Percentiles rank a stretch among this genome's conserved stretches.
These are phyloP conservation scores for Schizaphis graminum DNA, from an alignment of 2,888 invertebrate species.

Conservation along the genomic window DNA sequence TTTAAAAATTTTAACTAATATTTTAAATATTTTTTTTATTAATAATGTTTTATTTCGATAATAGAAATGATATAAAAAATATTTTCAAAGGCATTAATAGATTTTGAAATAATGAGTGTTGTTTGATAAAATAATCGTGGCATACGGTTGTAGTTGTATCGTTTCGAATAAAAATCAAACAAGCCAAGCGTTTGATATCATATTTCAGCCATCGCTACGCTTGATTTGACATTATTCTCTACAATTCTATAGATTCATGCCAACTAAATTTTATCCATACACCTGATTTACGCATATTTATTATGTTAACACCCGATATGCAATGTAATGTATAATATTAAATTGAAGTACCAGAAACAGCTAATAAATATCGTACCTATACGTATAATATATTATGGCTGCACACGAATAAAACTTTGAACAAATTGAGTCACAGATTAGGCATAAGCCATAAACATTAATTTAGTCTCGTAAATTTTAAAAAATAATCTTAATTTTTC, in stretches of 20 bases:
- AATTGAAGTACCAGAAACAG: neutral
- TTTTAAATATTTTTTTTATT: too few relatives aligned
- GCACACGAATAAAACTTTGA: neutral
- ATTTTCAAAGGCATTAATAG: too few relatives aligned
- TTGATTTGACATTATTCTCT: neutral
- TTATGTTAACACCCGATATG: neutral
- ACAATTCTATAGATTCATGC: neutral
- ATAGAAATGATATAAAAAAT: too few relatives aligned
- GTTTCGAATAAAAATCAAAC: neutral
- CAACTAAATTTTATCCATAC: neutral
- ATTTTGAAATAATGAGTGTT: too few relatives aligned
- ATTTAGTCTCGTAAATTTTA: too few relatives aligned
- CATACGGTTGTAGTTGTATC: neutral
- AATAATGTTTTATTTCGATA: too few relatives aligned
- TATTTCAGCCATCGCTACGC: slow-evolving; percentile 37
- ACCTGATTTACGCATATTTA: neutral
- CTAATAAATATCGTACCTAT: neutral
- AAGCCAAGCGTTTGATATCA: neutral
- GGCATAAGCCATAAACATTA: neutral
- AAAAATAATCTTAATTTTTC: too few relatives aligned
- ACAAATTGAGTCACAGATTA: neutral
- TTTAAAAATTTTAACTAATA: too few relatives aligned
- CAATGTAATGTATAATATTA: neutral
- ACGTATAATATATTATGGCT: neutral
- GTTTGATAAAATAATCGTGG: too few relatives aligned